phyloP scores from a whole-genome alignment of 2,888 invertebrate genomes.

The Incurvaria masculella region DNA sequence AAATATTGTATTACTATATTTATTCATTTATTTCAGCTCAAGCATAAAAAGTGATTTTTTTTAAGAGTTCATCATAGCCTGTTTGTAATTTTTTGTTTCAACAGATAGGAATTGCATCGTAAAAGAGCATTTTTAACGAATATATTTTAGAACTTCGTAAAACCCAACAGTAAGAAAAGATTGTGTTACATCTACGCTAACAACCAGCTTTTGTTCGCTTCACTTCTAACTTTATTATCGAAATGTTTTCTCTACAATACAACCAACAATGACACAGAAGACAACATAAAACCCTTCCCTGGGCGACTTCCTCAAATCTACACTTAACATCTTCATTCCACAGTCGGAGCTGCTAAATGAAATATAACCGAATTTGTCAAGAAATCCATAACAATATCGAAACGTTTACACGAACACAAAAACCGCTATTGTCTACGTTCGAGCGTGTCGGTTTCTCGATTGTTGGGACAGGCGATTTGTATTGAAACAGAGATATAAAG shows the following conservation, averaged over 20 bases:
- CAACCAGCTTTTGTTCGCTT: neutral
- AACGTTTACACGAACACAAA: neutral
- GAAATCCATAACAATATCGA: conserved; percentile 24
- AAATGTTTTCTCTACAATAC: neutral
- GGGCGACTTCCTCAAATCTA: neutral
- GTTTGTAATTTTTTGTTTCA: too few relatives aligned
- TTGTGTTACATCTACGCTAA: neutral
- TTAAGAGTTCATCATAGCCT: too few relatives aligned
- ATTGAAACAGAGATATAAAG: neutral
- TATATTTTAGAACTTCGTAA: too few relatives aligned
- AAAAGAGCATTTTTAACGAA: too few relatives aligned
- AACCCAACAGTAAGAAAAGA: too few relatives aligned
- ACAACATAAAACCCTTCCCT: neutral
- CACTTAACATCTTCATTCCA: conserved; percentile 27
- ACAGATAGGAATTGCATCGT: too few relatives aligned
- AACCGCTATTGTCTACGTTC: neutral
- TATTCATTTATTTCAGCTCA: too few relatives aligned
- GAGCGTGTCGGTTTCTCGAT: too few relatives aligned
- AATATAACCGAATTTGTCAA: conserved; percentile 36
- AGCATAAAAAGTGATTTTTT: too few relatives aligned
- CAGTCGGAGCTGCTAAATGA: conserved; percentile 24
- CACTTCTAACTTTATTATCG: neutral
- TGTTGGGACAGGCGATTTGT: neutral
- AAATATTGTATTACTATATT: too few relatives aligned
- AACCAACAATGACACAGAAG: neutral